Evolutionary conservation across 1,140 invertebrate genomes (phyloP), one percentile per base, ranked within the genome.

Genomic region (Drosophila takahashii): DNA sequence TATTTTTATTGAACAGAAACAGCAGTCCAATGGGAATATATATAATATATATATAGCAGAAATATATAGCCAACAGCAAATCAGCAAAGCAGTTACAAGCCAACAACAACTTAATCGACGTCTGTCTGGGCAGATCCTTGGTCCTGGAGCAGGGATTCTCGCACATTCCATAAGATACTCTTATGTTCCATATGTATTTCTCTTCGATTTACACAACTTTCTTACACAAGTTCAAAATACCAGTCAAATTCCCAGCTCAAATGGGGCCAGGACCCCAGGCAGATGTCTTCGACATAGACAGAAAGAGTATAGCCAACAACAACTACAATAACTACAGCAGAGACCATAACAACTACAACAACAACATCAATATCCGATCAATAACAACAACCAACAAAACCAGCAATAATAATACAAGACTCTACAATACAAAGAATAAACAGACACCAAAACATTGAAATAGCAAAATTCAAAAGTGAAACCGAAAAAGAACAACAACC

Each of bases 291-390:
- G 54, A 60, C 56, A 86, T 77, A 74, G 78, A 81, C 60, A 76
- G 37, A 64, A 77, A 57, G 61, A 73, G 57, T 62, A 69, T 66
- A 77, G 77, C 84, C 69, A 71, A 76, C 29, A 79, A 74, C 65
- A 53, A 78, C 75, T 62, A 77, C 53, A 77, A 77, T 42, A 42
- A 44, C 41, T 44, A 61, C 84, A 78, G 48, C 70, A 79, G 57
- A 52, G 65, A 76, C 60, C 60, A 79, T 48, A 83, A 69, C 51
- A 73, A 61, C 61, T 69, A 66, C 66, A 85, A 60, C 65, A 50
- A 84, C 53, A 80, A 83, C 81, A 81, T 66, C 77, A 85, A 85
- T 72, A 90, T 84, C 81, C 80, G 80, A 84, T 84, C 81, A 80
- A 80, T 83, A 81, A 70, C 64, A 81, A 69, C 64, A 83, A 85